Evolutionary conservation across 2,797 vertebrate genomes (phyloP), one percentile per base, ranked within the genome.

Genomic region (Mycteria americana): DNA sequence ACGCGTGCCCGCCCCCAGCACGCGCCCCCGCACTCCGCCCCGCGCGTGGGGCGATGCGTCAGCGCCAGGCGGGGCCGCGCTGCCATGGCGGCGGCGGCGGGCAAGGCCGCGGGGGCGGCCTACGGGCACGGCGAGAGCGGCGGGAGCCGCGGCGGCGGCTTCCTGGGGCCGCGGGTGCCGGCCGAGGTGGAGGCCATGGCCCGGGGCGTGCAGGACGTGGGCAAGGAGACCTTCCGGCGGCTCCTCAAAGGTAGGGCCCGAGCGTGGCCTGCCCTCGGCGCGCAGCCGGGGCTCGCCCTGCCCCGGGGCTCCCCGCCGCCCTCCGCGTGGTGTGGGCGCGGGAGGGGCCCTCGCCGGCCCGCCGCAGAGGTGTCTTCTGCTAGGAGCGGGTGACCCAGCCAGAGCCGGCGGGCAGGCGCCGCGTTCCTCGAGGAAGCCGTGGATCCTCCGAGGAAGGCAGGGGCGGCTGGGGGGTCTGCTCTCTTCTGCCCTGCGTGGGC

Each of bases 141-240:
- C 18, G 88, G 76, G 6, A 77, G 85, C 31, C 21, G 80, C 41
- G 68, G 57, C 92, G 92, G 89, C 46, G 98, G 98, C 72, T 99
- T 98, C 65, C 35, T 98, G 37, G 98, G 98, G 35, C 96, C 98
- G 37, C 97, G 98, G 25, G 97, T 98, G 68, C 98, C 99, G 7
- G 75, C 97, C 27, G 98, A 99, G 89, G 97, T 99, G 60, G 98
- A 99, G 87, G 97, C 97, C 11, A 97, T 99, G 98, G 98, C 97
- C 11, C 98, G 97, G 85, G 98, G 96, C 24, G 51, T 99, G 24
- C 98, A 98, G 95, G 98, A 98, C 72, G 87, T 98, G 91, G 98
- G 98, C 94, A 98, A 98, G 88, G 98, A 99, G 64, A 51, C 97
- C 28, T 98, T 99, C 84, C 97, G 98, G 63, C 98, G 97, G 94